Base-by-base conservation (phyloP, 2,797 vertebrate genomes). In the Lagorchestes hirsutus region DNA sequence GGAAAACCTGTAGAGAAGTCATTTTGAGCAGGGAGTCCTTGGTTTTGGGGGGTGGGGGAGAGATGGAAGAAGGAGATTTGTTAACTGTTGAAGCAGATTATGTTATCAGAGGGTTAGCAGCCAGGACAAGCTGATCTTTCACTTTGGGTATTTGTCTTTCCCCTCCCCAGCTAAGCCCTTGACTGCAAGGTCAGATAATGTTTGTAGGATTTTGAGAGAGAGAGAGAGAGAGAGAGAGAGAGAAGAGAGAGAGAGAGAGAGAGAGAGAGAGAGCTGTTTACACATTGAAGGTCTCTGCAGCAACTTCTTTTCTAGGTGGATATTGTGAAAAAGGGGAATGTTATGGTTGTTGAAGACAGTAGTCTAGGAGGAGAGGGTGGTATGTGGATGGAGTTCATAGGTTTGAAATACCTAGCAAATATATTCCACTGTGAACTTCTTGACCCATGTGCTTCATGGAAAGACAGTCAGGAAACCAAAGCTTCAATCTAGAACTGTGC, bases 61-160 rank as follows among this genome's bases (percentile, higher is more conserved):
- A 82, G 74, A 87, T 87, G 74, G 74, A 87, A 87, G 40, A 50
- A 87, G 54, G 90, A 91, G 29, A 55, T 91, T 91, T 91, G 31
- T 91, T 91, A 91, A 34, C 29, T 91, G 52, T 55, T 91, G 50
- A 55, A 91, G 90, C 54, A 91, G 50, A 91, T 54, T 54, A n/a
- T 91, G 52, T 91, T 91, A 91, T 91, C 90, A 91, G 52, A 54
- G 90, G 55, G 31, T 31, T 54, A 91, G 90, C 54, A 55, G 54
- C 74, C 29, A 8, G 90, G 74, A 91, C 28, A 54, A 54, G 54
- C 90, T 91, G 90, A 87, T 50, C 59, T 54, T 90, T 29, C 2
- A 6, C 12, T 6, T 5, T 54, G 1, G 14, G 50, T 31, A 28
- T 92, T 92, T n/a, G 34, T 34, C n/a, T 40, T 29, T 92, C 31